Conservation (phyloP, 2,797 vertebrate species). For the Capromys pilorides region DNA sequence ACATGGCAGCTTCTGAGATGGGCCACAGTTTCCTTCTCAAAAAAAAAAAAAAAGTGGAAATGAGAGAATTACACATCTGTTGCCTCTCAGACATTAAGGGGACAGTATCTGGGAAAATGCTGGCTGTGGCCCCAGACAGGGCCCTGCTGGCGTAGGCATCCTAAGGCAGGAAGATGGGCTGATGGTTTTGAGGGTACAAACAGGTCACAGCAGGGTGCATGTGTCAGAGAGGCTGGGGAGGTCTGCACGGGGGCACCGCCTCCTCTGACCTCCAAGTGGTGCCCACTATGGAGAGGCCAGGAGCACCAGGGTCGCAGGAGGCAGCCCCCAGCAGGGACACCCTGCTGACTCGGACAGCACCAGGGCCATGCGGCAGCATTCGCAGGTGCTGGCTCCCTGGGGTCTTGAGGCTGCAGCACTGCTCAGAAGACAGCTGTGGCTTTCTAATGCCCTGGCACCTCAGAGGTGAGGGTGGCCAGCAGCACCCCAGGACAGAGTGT, state of each 20-base stretch:
- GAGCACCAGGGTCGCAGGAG: not conserved
- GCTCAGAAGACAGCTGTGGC: slow-evolving; percentile 58
- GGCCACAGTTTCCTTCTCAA: not conserved
- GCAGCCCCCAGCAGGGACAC: slow-evolving; percentile 9
- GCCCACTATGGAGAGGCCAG: slow-evolving; percentile 46
- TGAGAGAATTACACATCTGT: not conserved
- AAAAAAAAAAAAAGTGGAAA: not conserved
- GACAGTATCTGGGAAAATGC: not conserved
- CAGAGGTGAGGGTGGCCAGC: slow-evolving; percentile 53
- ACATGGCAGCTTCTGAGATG: not conserved
- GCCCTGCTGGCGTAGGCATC: not conserved
- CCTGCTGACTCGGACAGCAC: not conserved
- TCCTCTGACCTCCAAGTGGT: not conserved
- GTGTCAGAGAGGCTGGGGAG: slow-evolving; percentile 34
- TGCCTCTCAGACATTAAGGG: not conserved
- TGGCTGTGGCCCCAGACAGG: not conserved
- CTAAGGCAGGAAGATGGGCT: slow-evolving; percentile 33
- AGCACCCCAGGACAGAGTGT: slow-evolving; percentile 15
- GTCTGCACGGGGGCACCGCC: not conserved
- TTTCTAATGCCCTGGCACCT: slow-evolving; percentile 75
- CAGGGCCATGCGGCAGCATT: slow-evolving; percentile 51
- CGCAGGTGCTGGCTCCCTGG: slow-evolving; percentile 68
- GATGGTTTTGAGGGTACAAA: slow-evolving; percentile 50
- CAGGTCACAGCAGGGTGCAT: slow-evolving; percentile 1
- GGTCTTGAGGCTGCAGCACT: slow-evolving; percentile 30